Conservation (phyloP, 2,113 vertebrate species). For the Scomber scombrus region DNA sequence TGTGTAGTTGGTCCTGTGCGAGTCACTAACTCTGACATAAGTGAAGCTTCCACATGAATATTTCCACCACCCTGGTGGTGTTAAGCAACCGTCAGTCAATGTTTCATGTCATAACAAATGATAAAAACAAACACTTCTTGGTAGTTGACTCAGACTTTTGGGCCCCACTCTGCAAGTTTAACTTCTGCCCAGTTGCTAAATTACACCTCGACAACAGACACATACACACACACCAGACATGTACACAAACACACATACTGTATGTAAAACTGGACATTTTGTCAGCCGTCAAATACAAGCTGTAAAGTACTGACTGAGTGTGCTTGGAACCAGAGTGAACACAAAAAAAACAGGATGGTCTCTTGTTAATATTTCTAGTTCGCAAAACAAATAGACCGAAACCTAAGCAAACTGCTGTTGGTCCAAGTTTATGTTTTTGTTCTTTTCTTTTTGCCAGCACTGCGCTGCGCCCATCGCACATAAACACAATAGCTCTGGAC, state of each 20-base stretch:
- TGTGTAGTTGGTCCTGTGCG: background rate
- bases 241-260: background rate
- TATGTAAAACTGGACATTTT: slow-evolving; percentile 2
- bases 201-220: background rate
- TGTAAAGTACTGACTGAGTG: slow-evolving; percentile 10
- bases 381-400: slow-evolving; percentile 46
- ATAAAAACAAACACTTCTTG: background rate
- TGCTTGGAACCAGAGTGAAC: slow-evolving; percentile 8
- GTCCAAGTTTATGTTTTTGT: slow-evolving; percentile 46
- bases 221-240: background rate
- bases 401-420: slow-evolving; percentile 52
- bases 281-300: slow-evolving; percentile 6
- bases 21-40: background rate
- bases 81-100: background rate
- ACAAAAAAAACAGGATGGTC: slow-evolving; percentile 52
- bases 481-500: slow-evolving; percentile 56
- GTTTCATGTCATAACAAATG: background rate
- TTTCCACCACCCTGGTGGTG: slow-evolving; percentile 1
- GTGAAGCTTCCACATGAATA: background rate
- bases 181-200: no score
- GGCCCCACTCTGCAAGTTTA: background rate
- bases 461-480: slow-evolving; percentile 19
- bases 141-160: background rate
- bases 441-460: slow-evolving; percentile 39
- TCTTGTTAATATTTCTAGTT: slow-evolving; percentile 50